These are phyloP conservation scores for Caenorhabditis remanei DNA, from an alignment of 1,140 invertebrate genomes.

Conservation along the genomic window DNA sequence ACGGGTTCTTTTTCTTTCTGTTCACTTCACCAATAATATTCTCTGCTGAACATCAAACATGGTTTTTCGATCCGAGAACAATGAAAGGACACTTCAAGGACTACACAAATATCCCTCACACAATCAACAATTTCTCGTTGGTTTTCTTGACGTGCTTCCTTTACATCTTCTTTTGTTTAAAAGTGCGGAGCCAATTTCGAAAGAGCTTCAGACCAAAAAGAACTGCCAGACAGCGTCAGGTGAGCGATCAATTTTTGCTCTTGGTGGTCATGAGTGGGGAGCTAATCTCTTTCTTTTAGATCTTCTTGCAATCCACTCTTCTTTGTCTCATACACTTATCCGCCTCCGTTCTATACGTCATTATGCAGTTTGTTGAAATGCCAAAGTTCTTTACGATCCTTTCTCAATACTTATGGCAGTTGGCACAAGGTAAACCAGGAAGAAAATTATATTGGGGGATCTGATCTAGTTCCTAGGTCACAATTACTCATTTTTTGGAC, in stretches of 20 bases:
- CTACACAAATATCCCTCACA: conserved; percentile 43
- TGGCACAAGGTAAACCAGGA: conserved; percentile 12
- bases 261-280: background rate
- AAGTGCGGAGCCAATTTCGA: conserved; percentile 36
- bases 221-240: conserved; percentile 50
- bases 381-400: conserved; percentile 32
- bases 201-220: conserved; percentile 49
- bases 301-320: conserved; percentile 25
- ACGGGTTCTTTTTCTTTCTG: background rate
- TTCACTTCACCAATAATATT: conserved; percentile 20
- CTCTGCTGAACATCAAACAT: conserved; percentile 18
- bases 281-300: conserved; percentile 31
- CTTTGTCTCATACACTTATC: conserved; percentile 34
- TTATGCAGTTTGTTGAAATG: conserved; percentile 44
- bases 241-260: background rate
- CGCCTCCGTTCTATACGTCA: conserved; percentile 30
- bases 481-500: too few relatives aligned
- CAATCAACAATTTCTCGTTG: conserved; percentile 41
- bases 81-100: conserved; percentile 38
- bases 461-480: too few relatives aligned
- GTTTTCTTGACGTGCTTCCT: conserved; percentile 45
- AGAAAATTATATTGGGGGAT: too few relatives aligned
- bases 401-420: conserved; percentile 45
- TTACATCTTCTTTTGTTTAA: conserved; percentile 47
- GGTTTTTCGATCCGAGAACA: conserved; percentile 35